These are phyloP conservation scores for Podilymbus podiceps DNA, from an alignment of 2,113 vertebrate species.

Conservation along the genomic window DNA sequence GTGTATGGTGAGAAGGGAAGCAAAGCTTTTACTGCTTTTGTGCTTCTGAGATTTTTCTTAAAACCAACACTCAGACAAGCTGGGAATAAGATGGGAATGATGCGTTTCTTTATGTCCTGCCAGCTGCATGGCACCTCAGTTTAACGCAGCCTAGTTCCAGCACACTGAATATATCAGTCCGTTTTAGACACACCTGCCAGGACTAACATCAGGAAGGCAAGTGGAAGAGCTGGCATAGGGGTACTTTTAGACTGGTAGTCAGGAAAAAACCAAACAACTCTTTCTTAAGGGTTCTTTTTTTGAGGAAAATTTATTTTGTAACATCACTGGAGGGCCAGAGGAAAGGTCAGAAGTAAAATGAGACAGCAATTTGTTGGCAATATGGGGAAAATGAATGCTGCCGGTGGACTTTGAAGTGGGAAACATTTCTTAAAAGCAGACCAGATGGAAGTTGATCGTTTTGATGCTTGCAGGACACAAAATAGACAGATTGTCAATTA, in stretches of 20 bases:
- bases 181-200: neutral
- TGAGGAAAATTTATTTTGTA: neutral
- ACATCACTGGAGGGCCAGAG: neutral
- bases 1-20: neutral
- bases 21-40: neutral
- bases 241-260: neutral
- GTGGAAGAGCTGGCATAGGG: neutral
- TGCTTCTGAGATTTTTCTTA: neutral
- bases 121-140: neutral
- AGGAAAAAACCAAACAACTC: neutral
- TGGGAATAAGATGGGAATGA: neutral
- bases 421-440: slow-evolving; percentile 16
- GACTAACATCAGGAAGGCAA: neutral
- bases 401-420: neutral
- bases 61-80: neutral
- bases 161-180: neutral
- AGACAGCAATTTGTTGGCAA: neutral
- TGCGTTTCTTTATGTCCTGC: neutral
- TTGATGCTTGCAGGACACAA: neutral
- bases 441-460: neutral
- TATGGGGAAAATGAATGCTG: neutral
- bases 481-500: slow-evolving; percentile 25
- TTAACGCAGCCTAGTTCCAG: neutral
- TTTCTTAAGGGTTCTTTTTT: neutral
- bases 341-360: slow-evolving; percentile 3